Evolutionary conservation across 2,113 vertebrate genomes (phyloP).

Genomic region (Lepidothrix coronata): DNA sequence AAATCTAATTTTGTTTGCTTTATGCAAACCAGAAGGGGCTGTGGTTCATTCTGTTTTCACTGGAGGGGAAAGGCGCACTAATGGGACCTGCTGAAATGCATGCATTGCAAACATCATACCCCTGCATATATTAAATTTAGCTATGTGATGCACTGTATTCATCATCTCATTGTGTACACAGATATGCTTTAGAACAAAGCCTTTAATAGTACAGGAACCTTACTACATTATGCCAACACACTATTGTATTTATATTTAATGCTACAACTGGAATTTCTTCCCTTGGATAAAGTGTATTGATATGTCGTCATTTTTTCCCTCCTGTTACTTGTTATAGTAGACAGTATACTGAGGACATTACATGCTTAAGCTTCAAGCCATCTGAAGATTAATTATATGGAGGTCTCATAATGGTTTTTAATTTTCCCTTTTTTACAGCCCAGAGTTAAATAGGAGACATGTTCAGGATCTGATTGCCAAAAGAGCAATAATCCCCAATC

Average conservation of each 20-base stretch:
- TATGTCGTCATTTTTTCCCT: conserved; percentile 46
- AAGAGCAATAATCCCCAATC: conserved; percentile 77
- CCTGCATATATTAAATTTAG: conserved; percentile 90
- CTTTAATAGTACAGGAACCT: conserved; percentile 78
- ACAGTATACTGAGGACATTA: conserved; percentile 56
- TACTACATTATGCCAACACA: conserved; percentile 78
- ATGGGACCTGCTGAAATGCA: conserved; percentile 91
- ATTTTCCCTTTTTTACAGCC: conserved; percentile 71
- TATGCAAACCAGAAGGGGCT: conserved; percentile 98
- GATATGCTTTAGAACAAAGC: conserved; percentile 83
- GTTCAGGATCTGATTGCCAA: conserved; percentile 78
- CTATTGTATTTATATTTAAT: conserved; percentile 83
- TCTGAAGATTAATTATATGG: conserved; percentile 78
- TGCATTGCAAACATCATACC: conserved; percentile 90
- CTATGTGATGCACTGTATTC: conserved; percentile 82
- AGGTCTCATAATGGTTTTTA: conserved; percentile 72
- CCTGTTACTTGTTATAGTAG: conserved; percentile 67
- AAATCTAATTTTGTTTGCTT: conserved; percentile 99
- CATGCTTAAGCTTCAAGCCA: conserved; percentile 70
- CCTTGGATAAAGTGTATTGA: conserved; percentile 70
- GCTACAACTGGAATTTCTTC: conserved; percentile 74
- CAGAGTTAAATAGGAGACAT: conserved; percentile 79
- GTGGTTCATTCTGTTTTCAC: conserved; percentile 96
- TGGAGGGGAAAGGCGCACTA: conserved; percentile 92
- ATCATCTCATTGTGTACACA: conserved; percentile 85